Conservation (phyloP, 2,113 vertebrate species). For the Gopherus flavomarginatus region DNA sequence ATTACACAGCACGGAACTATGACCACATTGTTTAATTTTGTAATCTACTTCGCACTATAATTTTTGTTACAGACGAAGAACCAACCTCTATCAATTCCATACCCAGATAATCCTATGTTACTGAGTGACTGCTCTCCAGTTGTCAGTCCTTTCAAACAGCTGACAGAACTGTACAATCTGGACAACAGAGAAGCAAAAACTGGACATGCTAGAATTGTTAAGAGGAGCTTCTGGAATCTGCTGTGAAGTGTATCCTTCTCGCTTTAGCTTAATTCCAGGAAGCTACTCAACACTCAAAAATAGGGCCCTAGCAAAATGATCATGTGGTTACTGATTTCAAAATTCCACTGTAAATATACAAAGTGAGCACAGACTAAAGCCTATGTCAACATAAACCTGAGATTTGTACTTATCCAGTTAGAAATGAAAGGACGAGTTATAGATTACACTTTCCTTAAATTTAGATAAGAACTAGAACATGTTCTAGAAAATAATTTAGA, state of each 20-base stretch:
- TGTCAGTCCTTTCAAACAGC: neutral
- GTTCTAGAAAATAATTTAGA: neutral
- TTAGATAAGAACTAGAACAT: neutral
- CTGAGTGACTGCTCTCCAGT: neutral
- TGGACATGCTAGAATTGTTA: neutral
- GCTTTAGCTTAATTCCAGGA: neutral
- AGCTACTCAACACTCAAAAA: neutral
- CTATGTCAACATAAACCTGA: neutral
- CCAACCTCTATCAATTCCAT: neutral
- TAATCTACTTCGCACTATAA: neutral
- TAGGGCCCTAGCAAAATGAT: neutral
- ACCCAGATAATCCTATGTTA: neutral
- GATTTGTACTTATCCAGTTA: fast-evolving
- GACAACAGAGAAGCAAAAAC: neutral
- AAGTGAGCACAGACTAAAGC: neutral
- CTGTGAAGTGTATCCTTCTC: neutral
- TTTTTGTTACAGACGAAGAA: neutral
- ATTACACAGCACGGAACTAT: neutral
- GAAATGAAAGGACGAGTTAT: neutral
- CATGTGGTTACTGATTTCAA: neutral
- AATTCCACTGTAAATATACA: slow-evolving; percentile 32
- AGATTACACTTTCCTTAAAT: neutral
- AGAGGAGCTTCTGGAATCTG: neutral
- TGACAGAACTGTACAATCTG: neutral
- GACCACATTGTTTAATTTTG: neutral